Evolutionary conservation across 2,797 vertebrate genomes (phyloP).

Genomic region (Clarias platycephalus): DNA sequence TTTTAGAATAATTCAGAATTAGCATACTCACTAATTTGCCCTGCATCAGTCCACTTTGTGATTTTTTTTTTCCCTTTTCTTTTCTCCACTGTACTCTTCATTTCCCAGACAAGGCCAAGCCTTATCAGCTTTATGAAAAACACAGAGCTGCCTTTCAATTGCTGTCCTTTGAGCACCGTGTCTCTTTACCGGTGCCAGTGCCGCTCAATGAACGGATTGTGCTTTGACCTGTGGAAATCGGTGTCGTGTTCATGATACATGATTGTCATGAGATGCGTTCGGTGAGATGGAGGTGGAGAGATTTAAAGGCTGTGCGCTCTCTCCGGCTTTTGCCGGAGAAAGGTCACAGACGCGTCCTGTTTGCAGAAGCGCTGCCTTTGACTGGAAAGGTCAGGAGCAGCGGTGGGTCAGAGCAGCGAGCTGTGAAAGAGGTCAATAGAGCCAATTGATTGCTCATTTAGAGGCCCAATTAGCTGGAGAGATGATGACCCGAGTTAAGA

Average conservation of each 20-base stretch:
- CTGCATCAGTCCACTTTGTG: neutral
- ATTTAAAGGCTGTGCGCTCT: constrained; percentile 46
- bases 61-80: neutral
- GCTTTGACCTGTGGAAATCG: constrained; percentile 44
- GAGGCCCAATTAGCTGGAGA: constrained; percentile 33
- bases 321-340: constrained; percentile 60
- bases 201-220: constrained; percentile 22
- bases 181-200: constrained; percentile 17
- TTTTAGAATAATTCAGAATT: constrained; percentile 28
- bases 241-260: constrained; percentile 38
- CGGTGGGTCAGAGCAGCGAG: constrained; percentile 44
- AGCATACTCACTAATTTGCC: constrained; percentile 14
- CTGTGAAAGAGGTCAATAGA: constrained; percentile 41
- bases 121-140: constrained; percentile 31
- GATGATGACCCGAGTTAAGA: constrained; percentile 31
- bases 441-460: constrained; percentile 46
- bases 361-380: constrained; percentile 65
- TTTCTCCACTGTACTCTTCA: neutral
- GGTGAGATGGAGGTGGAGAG: constrained; percentile 22
- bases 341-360: constrained; percentile 71
- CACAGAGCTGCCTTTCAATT: neutral
- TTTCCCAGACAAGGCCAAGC: neutral
- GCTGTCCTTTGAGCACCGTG: neutral
- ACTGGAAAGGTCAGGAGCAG: constrained; percentile 65
- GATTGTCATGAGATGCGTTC: constrained; percentile 43